Base-by-base conservation (phyloP, 2,113 vertebrate species). In the Myiagra hebetior region DNA sequence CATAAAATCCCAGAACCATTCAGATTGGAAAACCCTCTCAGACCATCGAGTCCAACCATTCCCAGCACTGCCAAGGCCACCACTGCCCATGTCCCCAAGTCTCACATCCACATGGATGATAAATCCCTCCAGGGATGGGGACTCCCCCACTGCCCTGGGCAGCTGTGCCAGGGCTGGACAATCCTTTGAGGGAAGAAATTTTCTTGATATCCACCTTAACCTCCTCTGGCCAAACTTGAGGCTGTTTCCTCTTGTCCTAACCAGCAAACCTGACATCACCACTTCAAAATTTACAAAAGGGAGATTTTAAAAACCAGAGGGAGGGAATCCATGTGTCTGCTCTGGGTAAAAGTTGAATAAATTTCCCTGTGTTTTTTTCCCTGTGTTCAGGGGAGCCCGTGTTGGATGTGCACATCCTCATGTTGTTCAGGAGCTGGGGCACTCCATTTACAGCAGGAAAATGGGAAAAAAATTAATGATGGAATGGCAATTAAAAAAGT, bases 301-400 rank as follows among this genome's bases (percentile, higher is more conserved):
- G 10, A 35, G 31, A 13, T 59, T 56, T 86, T 26, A 18, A 56
- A 80, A 85, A 14, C 12, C 21, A 37, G 12, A 84, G 33, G 20
- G 56, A 52, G 6, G 17, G 17, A 37, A 47, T 73, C 27, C 30
- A 6, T 0, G 0, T 20, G 12, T 37, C 28, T 7, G 1, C 6
- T 59, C 4, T 3, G 13, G 41, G 30, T 14, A 30, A 26, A 67
- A 75, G 11, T 8, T 16, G 14, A 27, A 27, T 1, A 47, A 56
- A 28, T 44, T n/a, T n/a, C n/a, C n/a, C n/a, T n/a, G n/a, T 4
- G 20, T 18, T 4, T 42, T 7, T 1, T 27, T 42, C 15, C 15
- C 4, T 0, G 0, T 0, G 1, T 7, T 46, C 1, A 3, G 47
- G 24, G 28, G 7, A 67, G 26, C 13, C 20, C 3, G 3, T 0